Percentiles rank a stretch among this genome's conserved stretches.
Conservation (phyloP, 1,140 invertebrate species). For the Chionoecetes opilio region DNA sequence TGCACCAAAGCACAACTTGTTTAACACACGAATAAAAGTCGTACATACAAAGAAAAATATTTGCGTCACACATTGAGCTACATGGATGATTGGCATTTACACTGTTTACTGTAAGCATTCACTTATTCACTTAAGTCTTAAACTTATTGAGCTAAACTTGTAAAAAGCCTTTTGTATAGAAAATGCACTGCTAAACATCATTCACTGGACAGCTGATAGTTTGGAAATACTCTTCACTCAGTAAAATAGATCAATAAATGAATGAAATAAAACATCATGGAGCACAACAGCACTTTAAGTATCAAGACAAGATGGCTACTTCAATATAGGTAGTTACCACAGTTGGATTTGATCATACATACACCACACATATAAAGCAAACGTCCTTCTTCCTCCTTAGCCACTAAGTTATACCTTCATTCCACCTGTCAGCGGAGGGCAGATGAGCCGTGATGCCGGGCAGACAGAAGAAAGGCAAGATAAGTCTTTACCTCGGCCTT, state of each 20-base stretch:
- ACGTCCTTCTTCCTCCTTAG: background rate
- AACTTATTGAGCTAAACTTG: slow-evolving; percentile 11
- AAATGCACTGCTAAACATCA: slow-evolving; percentile 13
- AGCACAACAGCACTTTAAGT: background rate
- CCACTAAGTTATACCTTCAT: background rate
- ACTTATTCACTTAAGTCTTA: background rate
- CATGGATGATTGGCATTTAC: background rate
- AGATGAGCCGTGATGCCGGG: background rate
- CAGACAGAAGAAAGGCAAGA: background rate
- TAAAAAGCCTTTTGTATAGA: background rate
- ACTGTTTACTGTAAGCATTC: background rate
- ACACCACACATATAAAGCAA: background rate
- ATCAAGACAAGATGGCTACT: background rate
- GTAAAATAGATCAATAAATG: background rate
- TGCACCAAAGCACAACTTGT: too few species aligned
- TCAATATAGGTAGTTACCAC: background rate
- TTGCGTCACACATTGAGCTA: background rate
- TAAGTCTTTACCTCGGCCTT: too few species aligned
- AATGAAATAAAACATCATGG: background rate
- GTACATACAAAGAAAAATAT: background rate
- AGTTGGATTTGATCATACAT: background rate
- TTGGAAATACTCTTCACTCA: background rate
- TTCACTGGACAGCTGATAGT: background rate
- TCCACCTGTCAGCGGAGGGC: background rate
- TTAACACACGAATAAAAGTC: background rate